phyloP scores from a whole-genome alignment of 1,140 invertebrate genomes.

The Bombus haemorrhoidalis region DNA sequence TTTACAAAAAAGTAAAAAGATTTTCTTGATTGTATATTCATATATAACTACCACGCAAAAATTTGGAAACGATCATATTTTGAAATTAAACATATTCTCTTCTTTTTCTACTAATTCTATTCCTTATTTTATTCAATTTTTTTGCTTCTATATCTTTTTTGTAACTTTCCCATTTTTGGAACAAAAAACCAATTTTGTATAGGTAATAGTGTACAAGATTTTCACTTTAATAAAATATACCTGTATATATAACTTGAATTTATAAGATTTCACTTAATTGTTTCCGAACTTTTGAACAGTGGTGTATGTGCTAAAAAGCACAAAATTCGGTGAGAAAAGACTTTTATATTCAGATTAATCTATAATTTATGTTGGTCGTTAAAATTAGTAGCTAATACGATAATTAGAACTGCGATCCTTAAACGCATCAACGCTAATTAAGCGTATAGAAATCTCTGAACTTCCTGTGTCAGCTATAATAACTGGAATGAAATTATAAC shows the following conservation, averaged over 20 bases:
- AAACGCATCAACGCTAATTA: neutral
- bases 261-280: neutral
- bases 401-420: neutral
- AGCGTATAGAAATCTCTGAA: neutral
- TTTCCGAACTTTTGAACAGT: neutral
- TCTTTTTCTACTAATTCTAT: neutral
- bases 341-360: too few species aligned
- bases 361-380: neutral
- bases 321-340: neutral
- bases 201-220: too few species aligned
- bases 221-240: too few species aligned
- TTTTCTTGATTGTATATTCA: too few species aligned
- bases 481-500: neutral
- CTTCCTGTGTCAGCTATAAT: neutral
- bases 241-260: neutral
- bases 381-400: neutral
- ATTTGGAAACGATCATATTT: neutral
- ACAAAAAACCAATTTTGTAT: neutral
- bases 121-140: neutral
- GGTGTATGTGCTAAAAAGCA: neutral
- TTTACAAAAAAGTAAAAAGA: too few species aligned
- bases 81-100: neutral
- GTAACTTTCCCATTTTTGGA: neutral
- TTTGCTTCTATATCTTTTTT: neutral
- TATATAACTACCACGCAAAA: neutral